Evolutionary conservation across 2,113 vertebrate species (phyloP).

Genomic region (Notothenia coriiceps): DNA sequence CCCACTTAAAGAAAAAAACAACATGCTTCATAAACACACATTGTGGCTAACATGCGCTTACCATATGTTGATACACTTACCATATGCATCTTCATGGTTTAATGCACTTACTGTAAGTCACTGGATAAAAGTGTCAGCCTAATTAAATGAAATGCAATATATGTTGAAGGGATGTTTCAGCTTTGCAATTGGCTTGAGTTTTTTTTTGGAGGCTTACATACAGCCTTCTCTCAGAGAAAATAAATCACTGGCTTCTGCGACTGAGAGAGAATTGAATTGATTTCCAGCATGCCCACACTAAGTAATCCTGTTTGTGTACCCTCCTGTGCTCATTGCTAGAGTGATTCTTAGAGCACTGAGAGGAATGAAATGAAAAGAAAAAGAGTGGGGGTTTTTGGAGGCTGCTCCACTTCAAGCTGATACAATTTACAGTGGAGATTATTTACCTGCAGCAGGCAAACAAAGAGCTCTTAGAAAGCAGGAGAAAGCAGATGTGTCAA

Average conservation of each 20-base stretch:
- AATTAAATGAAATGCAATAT: no score
- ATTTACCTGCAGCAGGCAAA: constrained; percentile 54
- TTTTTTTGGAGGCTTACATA: constrained; percentile 40
- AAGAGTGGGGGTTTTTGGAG: constrained; percentile 19
- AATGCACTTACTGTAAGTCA: no score
- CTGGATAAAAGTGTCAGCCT: no score
- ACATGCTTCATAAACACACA: constrained; percentile 4
- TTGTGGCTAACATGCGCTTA: constrained; percentile 17
- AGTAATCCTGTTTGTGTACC: constrained; percentile 66
- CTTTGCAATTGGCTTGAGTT: constrained; percentile 38
- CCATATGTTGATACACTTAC: background rate
- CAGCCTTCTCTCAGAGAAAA: constrained; percentile 48
- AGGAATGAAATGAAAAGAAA: constrained; percentile 41
- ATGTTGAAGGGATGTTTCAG: constrained; percentile 24
- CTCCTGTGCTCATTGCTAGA: constrained; percentile 44
- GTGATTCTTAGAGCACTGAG: constrained; percentile 48
- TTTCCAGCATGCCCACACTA: constrained; percentile 55
- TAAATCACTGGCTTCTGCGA: constrained; percentile 58
- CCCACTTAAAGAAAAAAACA: background rate
- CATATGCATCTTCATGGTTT: background rate
- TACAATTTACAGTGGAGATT: constrained; percentile 50
- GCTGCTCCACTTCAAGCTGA: constrained; percentile 42
- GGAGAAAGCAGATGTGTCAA: constrained; percentile 16
- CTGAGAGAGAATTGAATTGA: constrained; percentile 60
- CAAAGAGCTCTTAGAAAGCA: constrained; percentile 36